Evolutionary conservation across 1,140 invertebrate genomes (phyloP), one percentile per base, ranked within the genome.

Genomic region (Dendroctonus valens): DNA sequence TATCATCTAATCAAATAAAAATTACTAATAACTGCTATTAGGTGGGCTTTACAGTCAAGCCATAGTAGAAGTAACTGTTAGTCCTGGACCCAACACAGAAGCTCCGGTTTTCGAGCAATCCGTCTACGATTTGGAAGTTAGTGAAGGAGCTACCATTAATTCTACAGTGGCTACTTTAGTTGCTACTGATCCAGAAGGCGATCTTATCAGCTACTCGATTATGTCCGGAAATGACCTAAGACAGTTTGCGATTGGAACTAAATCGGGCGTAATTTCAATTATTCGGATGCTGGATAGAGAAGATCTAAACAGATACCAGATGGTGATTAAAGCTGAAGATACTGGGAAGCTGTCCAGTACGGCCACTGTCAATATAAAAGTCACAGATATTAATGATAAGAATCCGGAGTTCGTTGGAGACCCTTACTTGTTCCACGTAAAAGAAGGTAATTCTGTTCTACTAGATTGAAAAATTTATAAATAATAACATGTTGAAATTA

Each of bases 351-450:
- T 95, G 38, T 88, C 87, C 0, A 91, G 87, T 67, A 92, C 89
- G 1, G 89, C 91, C 0, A 92, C 89, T 1, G 89, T 95, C 0
- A 93, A 93, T 73, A 91, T 96, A 14, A 90, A 89, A 75, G 90
- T 96, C 0, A 92, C 91, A 0, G 93, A 95, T 74, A 92, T 94
- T 42, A 95, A 96, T 73, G 93, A 96, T 72, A 92, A 94, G 68
- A 94, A 91, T 79, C 91, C 89, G 0, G 89, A 90, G 70, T 95
- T 95, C 75, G 83, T 89, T 6, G 86, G 86, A 38, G 70, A 86
- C 46, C 90, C 91, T 0, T 95, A 95, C 72, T 81, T 86, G 15
- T 95, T 95, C 76, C 79, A 85, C 7, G 90, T 95, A 0, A 89
- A 91, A 74, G 93, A 96, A 84, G 92, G 62, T 65, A 65, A 9